These are phyloP conservation scores for Dendrolimus punctatus DNA, from an alignment of 1,140 invertebrate species.

Conservation along the genomic window DNA sequence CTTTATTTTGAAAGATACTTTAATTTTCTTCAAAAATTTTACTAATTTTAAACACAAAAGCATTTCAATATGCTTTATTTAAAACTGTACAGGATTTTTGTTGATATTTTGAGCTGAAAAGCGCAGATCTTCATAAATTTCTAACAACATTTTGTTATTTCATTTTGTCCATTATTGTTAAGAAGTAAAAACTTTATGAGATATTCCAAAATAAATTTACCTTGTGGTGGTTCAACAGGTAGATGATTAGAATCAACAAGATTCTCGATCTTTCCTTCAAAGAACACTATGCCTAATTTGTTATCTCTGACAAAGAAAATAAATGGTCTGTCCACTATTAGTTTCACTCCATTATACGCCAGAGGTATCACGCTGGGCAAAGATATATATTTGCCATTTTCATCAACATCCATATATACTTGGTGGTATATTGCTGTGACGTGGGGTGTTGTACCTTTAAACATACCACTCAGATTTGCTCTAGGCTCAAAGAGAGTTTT, in stretches of 20 bases:
- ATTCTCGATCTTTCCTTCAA: constrained; percentile 76
- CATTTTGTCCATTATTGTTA: too few relatives aligned
- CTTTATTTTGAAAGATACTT: too few relatives aligned
- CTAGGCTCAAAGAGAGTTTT: constrained; percentile 73
- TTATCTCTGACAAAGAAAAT: constrained; percentile 80
- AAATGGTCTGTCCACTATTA: constrained; percentile 78
- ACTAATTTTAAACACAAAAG: too few relatives aligned
- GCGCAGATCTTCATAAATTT: too few relatives aligned
- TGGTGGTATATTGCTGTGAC: constrained; percentile 79
- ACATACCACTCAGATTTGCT: constrained; percentile 77
- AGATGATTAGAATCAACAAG: constrained; percentile 35
- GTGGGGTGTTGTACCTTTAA: constrained; percentile 54
- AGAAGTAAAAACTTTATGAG: too few relatives aligned
- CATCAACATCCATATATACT: constrained; percentile 80
- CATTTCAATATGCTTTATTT: too few relatives aligned
- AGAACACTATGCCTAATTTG: constrained; percentile 73
- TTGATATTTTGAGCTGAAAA: too few relatives aligned
- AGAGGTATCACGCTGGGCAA: constrained; percentile 74
- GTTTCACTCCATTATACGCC: constrained; percentile 58
- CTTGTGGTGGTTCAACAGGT: too few relatives aligned
- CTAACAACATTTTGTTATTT: too few relatives aligned
- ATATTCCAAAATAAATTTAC: too few relatives aligned
- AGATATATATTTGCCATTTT: constrained; percentile 80
- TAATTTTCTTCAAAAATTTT: too few relatives aligned
- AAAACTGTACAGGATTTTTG: too few relatives aligned